Conservation (phyloP, 2,888 invertebrate genomes). For the Empis stercorea region DNA sequence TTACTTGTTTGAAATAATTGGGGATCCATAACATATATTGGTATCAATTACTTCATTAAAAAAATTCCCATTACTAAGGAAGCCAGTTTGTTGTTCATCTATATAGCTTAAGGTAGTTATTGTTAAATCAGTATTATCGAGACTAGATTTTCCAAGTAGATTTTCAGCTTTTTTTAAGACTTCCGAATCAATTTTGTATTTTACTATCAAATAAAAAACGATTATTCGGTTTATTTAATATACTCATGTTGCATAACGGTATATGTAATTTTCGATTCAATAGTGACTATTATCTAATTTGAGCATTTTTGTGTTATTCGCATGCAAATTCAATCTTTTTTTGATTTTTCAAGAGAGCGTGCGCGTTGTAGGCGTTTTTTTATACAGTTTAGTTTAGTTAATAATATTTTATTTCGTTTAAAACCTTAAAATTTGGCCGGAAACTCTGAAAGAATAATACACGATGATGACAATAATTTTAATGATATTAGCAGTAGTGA, state of each 20-base stretch:
- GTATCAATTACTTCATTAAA: conserved; percentile 12
- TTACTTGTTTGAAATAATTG: conserved; percentile 16
- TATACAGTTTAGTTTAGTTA: too few species aligned
- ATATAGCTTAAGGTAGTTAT: conserved; percentile 50
- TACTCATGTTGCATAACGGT: too few species aligned
- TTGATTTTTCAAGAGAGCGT: too few species aligned
- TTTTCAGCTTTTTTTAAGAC: conserved; percentile 36
- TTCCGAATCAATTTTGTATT: conserved; percentile 34
- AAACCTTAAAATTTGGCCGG: too few species aligned
- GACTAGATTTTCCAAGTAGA: conserved; percentile 32
- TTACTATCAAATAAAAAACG: neutral
- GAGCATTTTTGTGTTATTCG: conserved; percentile 14
- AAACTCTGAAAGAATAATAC: too few species aligned
- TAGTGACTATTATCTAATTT: too few species aligned
- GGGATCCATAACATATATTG: conserved; percentile 13
- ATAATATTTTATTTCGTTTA: too few species aligned
- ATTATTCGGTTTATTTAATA: too few species aligned
- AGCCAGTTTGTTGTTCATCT: conserved; percentile 38
- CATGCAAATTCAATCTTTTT: neutral
- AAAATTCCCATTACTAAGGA: conserved; percentile 16
- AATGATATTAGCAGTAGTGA: too few species aligned
- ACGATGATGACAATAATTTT: too few species aligned
- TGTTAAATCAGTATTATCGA: conserved; percentile 38
- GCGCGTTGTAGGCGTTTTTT: too few species aligned
- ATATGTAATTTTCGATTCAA: too few species aligned